These are phyloP conservation scores for Boloria selene DNA, from an alignment of 2,888 invertebrate species.

Conservation along the genomic window DNA sequence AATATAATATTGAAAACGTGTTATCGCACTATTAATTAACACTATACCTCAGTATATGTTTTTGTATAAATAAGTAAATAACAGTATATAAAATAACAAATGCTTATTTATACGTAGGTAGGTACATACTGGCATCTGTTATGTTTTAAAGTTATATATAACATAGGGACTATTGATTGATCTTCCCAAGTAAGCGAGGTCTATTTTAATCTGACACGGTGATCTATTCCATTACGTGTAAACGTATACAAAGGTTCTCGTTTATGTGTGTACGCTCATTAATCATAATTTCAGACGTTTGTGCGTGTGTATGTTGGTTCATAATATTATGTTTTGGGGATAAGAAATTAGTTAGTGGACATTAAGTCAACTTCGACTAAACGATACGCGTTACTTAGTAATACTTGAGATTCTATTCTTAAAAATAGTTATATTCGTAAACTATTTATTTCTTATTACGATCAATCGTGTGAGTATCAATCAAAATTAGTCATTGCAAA, in stretches of 20 bases:
- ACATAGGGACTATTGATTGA: constrained; percentile 61
- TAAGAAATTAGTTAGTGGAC: constrained; percentile 84
- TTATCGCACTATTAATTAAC: too few relatives aligned
- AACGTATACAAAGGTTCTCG: constrained; percentile 49
- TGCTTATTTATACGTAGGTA: background rate
- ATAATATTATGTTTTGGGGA: constrained; percentile 83
- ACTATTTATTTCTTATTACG: background rate
- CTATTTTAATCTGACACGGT: constrained; percentile 64
- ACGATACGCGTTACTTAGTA: constrained; percentile 39
- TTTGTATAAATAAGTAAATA: too few relatives aligned
- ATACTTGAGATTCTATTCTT: background rate
- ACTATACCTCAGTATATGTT: too few relatives aligned
- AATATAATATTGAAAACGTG: too few relatives aligned
- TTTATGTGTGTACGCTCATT: constrained; percentile 77
- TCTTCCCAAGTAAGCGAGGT: constrained; percentile 52
- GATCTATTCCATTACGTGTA: constrained; percentile 71
- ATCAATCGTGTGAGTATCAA: too few relatives aligned
- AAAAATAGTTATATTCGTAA: background rate
- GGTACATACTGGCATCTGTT: background rate
- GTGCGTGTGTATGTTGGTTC: constrained; percentile 80
- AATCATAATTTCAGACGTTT: constrained; percentile 83
- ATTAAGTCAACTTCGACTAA: constrained; percentile 54
- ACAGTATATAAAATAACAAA: too few relatives aligned
- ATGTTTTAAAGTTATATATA: constrained; percentile 44
- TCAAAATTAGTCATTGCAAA: too few relatives aligned